phyloP scores from a whole-genome alignment of 1,140 invertebrate species.

The Drosophila carrolli region DNA sequence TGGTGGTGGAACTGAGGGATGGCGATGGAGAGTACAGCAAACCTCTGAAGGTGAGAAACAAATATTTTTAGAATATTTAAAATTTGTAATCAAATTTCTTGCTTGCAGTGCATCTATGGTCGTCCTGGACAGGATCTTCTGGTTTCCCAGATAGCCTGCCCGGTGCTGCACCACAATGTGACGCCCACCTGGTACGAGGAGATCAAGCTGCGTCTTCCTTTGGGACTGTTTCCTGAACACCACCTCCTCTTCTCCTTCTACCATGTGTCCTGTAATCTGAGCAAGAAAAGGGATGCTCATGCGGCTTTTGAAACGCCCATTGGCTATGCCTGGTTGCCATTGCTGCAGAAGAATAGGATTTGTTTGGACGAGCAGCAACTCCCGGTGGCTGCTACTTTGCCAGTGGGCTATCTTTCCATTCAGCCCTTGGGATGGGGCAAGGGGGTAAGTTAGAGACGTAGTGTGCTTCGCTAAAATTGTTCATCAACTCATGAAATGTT shows the following conservation, averaged over 20 bases:
- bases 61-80: neutral
- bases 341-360: conserved; percentile 92
- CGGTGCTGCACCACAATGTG: conserved; percentile 92
- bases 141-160: conserved; percentile 88
- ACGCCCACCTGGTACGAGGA: conserved; percentile 94
- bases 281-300: conserved; percentile 90
- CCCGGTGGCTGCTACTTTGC: conserved; percentile 93
- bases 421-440: conserved; percentile 95
- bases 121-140: conserved; percentile 88
- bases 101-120: conserved; percentile 90
- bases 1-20: conserved; percentile 93
- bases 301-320: conserved; percentile 92
- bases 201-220: conserved; percentile 93
- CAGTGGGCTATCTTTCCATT: conserved; percentile 94
- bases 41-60: conserved; percentile 87
- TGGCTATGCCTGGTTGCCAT: conserved; percentile 95
- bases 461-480: conserved; percentile 28
- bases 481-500: conserved; percentile 64
- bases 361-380: conserved; percentile 92
- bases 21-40: conserved; percentile 89
- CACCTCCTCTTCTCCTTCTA: conserved; percentile 95
- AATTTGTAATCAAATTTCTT: neutral
- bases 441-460: conserved; percentile 88
- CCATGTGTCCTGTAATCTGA: conserved; percentile 94
- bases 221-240: conserved; percentile 91